Base-by-base conservation (phyloP, 2,797 vertebrate genomes). In the Sebastes cheni region DNA sequence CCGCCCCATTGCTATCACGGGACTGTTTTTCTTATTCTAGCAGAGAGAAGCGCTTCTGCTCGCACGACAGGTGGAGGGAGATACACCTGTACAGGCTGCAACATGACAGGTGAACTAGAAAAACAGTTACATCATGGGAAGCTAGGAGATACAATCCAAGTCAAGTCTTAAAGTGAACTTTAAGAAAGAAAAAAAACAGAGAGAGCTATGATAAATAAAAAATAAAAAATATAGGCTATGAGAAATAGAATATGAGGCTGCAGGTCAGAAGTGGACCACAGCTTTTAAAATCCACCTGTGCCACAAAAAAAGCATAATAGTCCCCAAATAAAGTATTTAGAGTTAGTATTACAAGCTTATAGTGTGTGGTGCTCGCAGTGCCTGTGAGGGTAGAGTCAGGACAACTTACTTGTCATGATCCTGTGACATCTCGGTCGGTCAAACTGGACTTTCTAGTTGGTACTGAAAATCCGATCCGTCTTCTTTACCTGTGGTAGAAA, bases 381-480 rank as follows among this genome's bases (percentile, higher is more conserved):
- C 77, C 75, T 87, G 71, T 54, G 80, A 82, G 90, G 85, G 82
- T 65, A 90, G 90, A 94, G 84, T 86, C 90, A 88, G 89, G 86
- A 87, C 95, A 94, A 94, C 98, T 97, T 97, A 98, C 98, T 97
- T 99, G 97, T 99, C 98, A 98, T 98, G 98, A 93, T 99, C 98
- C 95, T 99, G 98, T 97, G 97, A 98, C 98, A 99, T 99, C 95
- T 97, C 96, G 93, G 93, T 95, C 95, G 97, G 97, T 97, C 95
- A 96, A 98, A 99, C 98, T 98, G 97, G 98, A 98, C 98, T 96
- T 96, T 98, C 98, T 95, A 97, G 98, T 99, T 97, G 94, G 97
- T 96, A 96, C 97, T 96, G 97, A 96, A 96, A 96, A 96, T 96
- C 96, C 96, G 96, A 97, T 95, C 96, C 95, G 95, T 96, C 96